phyloP scores from a whole-genome alignment of 2,888 invertebrate genomes.

The Zygaena filipendulae region DNA sequence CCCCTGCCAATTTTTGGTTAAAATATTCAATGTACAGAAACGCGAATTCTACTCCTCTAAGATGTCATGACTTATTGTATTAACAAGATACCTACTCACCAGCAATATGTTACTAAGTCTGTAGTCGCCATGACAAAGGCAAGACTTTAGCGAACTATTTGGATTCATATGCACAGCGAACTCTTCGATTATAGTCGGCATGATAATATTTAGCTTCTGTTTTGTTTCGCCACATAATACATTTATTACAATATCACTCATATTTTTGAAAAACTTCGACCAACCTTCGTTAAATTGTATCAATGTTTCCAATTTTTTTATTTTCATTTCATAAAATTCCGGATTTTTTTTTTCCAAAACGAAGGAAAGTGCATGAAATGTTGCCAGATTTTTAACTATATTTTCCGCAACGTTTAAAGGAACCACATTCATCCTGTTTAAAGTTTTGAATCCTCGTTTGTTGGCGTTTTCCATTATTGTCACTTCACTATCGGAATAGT shows the following conservation, averaged over 20 bases:
- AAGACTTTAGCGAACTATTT: too few relatives aligned
- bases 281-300: slow-evolving; percentile 14
- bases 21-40: too few relatives aligned
- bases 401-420: slow-evolving; percentile 22
- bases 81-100: too few relatives aligned
- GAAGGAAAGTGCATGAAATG: slow-evolving; percentile 24
- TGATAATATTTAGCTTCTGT: too few relatives aligned
- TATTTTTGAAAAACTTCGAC: slow-evolving; percentile 10
- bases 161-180: too few relatives aligned
- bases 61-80: too few relatives aligned
- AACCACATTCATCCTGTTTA: slow-evolving; percentile 18
- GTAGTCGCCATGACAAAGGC: slow-evolving; percentile 28
- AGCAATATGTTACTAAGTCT: slow-evolving; percentile 25
- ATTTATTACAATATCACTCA: too few relatives aligned
- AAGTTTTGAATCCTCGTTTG: slow-evolving; percentile 22
- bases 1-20: too few relatives aligned
- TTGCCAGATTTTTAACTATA: slow-evolving; percentile 22
- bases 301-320: slow-evolving; percentile 3
- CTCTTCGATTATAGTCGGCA: too few relatives aligned
- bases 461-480: slow-evolving; percentile 34
- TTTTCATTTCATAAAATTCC: slow-evolving; percentile 23
- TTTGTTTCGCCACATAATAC: too few relatives aligned
- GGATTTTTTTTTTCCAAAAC: slow-evolving; percentile 19
- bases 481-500: slow-evolving; percentile 22
- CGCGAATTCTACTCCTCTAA: too few relatives aligned